Percentiles rank a stretch among this genome's conserved stretches.
These are phyloP conservation scores for Paedocypris micromegethes DNA, from an alignment of 2,797 vertebrate species.

Conservation along the genomic window DNA sequence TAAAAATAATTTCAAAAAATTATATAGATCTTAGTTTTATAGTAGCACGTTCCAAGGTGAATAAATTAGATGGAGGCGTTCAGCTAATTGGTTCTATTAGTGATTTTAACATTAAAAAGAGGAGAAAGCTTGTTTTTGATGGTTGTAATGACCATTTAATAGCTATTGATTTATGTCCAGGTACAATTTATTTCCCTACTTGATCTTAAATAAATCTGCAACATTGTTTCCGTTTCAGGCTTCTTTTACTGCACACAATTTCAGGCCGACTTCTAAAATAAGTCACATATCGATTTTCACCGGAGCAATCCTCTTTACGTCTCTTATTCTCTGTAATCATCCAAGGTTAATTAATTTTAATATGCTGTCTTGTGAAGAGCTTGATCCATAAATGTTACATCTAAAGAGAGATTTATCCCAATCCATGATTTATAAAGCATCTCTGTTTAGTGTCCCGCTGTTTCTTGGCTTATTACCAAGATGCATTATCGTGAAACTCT, in stretches of 20 bases:
- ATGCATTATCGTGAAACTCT: background rate
- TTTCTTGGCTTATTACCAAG: background rate
- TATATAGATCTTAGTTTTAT: too few relatives aligned
- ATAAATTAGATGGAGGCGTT: too few relatives aligned
- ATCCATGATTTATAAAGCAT: conserved; percentile 30
- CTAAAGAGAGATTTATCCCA: conserved; percentile 18
- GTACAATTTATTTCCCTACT: conserved; percentile 8
- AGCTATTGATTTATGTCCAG: conserved; percentile 27
- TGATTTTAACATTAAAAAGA: background rate
- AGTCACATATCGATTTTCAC: conserved; percentile 25
- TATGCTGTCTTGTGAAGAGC: conserved; percentile 25
- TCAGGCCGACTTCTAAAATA: conserved; percentile 4
- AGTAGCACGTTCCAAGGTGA: too few relatives aligned
- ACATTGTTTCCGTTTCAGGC: background rate
- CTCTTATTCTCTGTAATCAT: conserved; percentile 18
- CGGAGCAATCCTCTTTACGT: conserved; percentile 11
- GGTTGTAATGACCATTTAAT: conserved; percentile 19
- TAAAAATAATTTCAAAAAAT: too few relatives aligned
- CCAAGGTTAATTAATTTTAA: conserved; percentile 33
- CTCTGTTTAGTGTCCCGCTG: conserved; percentile 2
- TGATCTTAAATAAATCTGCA: conserved; percentile 18
- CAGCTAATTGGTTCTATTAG: background rate
- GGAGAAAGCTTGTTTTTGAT: conserved; percentile 14
- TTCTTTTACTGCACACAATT: background rate
- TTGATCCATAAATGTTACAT: conserved; percentile 23